Base-by-base conservation (phyloP, 2,888 invertebrate genomes). In the Neoascia interrupta region DNA sequence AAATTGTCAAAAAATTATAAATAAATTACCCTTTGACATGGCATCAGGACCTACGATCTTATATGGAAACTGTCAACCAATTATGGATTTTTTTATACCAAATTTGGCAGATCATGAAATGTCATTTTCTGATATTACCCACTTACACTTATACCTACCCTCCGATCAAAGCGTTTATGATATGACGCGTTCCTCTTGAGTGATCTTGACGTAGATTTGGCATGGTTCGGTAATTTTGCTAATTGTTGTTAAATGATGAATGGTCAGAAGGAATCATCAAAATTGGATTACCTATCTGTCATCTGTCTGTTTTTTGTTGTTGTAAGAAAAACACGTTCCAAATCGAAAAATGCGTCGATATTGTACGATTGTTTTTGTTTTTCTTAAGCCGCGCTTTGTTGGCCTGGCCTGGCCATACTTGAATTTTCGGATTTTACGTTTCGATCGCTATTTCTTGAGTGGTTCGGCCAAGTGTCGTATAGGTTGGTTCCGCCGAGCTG, bases 161-260 rank as follows among this genome's bases (percentile, higher is more conserved):
- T 47, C 26, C 34, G 5, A 15, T 8, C 15, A n/a, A 37, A 47
- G 37, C 45, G 31, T 63, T 56, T 63, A 36, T 39, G n/a, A n/a
- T n/a, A n/a, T n/a, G n/a, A n/a, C 11, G 39, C 13, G 73, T 73
- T 73, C 64, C 51, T 37, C 58, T 64, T 64, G 34, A 53, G 21
- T 11, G 64, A 51, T 51, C 21, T 34, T 68, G n/a, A 21, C 47
- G 60, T 5, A 10, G 31, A 58, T 43, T 70, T 58, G 19, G 45
- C 45, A 64, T 41, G 72, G 26, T 41, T 54, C 28, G 41, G n/a
- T 31, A 51, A 18, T 13, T 54, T 3, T 36, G 47, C 19, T 76
- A 76, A 72, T 72, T 72, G 60, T 39, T 64, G 28, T 66, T 70
- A 45, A 61, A 37, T 26, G 54, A 49, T 43, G 11, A 49, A 28